A percentile compares a stretch with the other conserved stretches of the same genome.
phyloP scores from a whole-genome alignment of 1,140 invertebrate species.

The Acromyrmex heyeri region DNA sequence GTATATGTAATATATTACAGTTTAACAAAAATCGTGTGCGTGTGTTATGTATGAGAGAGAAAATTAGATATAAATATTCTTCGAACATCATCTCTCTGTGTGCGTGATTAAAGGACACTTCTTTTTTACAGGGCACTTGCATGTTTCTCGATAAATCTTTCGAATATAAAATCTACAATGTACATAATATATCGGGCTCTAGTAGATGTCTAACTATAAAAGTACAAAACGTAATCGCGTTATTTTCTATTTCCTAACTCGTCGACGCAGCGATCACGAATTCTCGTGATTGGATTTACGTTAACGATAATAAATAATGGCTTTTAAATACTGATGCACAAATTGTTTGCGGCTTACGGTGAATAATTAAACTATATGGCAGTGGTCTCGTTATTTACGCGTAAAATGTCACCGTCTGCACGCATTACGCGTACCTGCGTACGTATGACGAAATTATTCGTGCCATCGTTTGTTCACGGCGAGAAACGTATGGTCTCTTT shows the following conservation, averaged over 20 bases:
- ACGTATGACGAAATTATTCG: conserved; percentile 39
- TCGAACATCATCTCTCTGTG: conserved; percentile 62
- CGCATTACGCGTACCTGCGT: neutral
- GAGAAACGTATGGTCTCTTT: conserved; percentile 20
- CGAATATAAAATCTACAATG: conserved; percentile 41
- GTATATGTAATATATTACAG: conserved; percentile 79
- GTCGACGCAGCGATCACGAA: conserved; percentile 42
- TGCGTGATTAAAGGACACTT: conserved; percentile 52
- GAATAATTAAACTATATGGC: conserved; percentile 81
- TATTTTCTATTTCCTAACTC: conserved; percentile 49
- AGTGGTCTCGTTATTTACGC: conserved; percentile 82
- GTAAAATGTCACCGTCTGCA: conserved; percentile 3
- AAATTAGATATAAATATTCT: conserved; percentile 76
- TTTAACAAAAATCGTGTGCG: conserved; percentile 58
- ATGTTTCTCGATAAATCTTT: conserved; percentile 42
- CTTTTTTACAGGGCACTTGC: conserved; percentile 66
- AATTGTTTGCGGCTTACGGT: conserved; percentile 79
- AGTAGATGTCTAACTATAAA: conserved; percentile 74
- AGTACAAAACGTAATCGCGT: conserved; percentile 84
- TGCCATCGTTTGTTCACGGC: conserved; percentile 50
- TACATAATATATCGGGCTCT: conserved; percentile 31
- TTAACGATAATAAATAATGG: conserved; percentile 85
- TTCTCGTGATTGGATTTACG: conserved; percentile 73
- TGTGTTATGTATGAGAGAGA: conserved; percentile 59
- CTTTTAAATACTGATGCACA: conserved; percentile 86